phyloP scores from a whole-genome alignment of 2,113 vertebrate species.

The Elephantulus edwardii region DNA sequence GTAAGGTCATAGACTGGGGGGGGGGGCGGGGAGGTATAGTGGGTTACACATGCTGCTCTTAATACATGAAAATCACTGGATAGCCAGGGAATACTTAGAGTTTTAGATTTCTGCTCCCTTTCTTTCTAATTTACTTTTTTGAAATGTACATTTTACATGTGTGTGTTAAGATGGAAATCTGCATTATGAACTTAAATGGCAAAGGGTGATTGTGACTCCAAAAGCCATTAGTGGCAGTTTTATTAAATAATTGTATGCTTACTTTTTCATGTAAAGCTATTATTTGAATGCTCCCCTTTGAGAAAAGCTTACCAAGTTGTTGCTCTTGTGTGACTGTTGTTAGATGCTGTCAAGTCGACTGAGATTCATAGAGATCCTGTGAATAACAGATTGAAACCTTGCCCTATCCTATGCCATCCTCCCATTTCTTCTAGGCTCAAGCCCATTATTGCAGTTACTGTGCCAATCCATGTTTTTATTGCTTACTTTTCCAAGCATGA shows the following conservation, averaged over 20 bases:
- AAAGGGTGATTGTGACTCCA: background rate
- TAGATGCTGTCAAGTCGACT: background rate
- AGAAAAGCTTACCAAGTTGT: background rate
- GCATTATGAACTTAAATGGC: slow-evolving; percentile 5
- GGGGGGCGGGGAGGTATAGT: background rate
- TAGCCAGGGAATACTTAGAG: background rate
- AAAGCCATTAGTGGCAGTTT: background rate
- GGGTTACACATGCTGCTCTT: slow-evolving; percentile 16
- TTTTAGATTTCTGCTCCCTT: background rate
- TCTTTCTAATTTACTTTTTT: background rate
- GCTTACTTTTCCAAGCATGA: too few relatives aligned
- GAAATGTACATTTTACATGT: background rate
- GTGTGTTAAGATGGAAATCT: background rate
- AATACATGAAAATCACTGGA: background rate
- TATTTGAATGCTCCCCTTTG: background rate
- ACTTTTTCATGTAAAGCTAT: background rate
- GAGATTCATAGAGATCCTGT: too few relatives aligned
- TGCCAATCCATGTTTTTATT: too few relatives aligned
- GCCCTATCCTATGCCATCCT: too few relatives aligned
- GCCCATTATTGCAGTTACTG: too few relatives aligned
- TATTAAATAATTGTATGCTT: background rate
- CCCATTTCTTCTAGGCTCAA: too few relatives aligned
- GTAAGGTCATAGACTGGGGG: slow-evolving; percentile 7
- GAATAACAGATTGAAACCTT: too few relatives aligned
- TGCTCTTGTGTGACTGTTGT: background rate